Evolutionary conservation across 2,797 vertebrate species (phyloP).

Genomic region (Poeciliopsis presidionis): DNA sequence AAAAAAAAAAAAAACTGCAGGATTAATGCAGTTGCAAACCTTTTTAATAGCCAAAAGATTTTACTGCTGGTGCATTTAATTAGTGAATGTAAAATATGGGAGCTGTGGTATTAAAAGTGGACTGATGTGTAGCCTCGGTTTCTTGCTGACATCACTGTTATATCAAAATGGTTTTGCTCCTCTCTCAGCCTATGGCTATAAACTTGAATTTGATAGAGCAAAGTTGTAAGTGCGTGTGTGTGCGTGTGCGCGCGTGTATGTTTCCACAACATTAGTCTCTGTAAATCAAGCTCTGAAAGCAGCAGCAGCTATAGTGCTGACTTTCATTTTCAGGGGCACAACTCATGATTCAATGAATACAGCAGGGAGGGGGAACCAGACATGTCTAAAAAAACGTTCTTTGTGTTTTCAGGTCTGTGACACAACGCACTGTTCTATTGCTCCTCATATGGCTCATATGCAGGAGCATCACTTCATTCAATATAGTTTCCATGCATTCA

Average conservation of each 20-base stretch:
- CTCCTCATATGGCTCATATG: slow-evolving; percentile 45
- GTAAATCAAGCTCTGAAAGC: slow-evolving; percentile 35
- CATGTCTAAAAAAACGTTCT: slow-evolving; percentile 31
- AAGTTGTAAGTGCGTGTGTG: not conserved
- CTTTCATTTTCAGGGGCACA: slow-evolving; percentile 34
- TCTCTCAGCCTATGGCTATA: not conserved
- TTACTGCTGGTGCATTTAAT: slow-evolving; percentile 24
- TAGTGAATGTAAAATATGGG: slow-evolving; percentile 4
- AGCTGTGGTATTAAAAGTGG: slow-evolving; percentile 17
- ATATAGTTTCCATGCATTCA: not conserved
- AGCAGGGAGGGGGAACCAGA: not conserved
- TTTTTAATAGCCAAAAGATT: slow-evolving; percentile 23
- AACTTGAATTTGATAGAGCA: slow-evolving; percentile 19
- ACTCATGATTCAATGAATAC: slow-evolving; percentile 18
- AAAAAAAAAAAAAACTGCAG: slow-evolving; percentile 9
- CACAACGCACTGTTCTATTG: slow-evolving; percentile 18
- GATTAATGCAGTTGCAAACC: slow-evolving; percentile 2
- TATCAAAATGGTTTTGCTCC: not conserved
- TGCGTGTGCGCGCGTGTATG: not conserved
- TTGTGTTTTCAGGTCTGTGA: slow-evolving; percentile 39
- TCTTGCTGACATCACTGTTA: slow-evolving; percentile 16
- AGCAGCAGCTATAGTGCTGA: slow-evolving; percentile 40
- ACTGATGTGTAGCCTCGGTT: not conserved
- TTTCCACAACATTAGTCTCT: slow-evolving; percentile 15
- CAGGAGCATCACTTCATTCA: slow-evolving; percentile 30